These are phyloP conservation scores for Pollenia labialis DNA, from an alignment of 2,888 invertebrate genomes.

Conservation along the genomic window DNA sequence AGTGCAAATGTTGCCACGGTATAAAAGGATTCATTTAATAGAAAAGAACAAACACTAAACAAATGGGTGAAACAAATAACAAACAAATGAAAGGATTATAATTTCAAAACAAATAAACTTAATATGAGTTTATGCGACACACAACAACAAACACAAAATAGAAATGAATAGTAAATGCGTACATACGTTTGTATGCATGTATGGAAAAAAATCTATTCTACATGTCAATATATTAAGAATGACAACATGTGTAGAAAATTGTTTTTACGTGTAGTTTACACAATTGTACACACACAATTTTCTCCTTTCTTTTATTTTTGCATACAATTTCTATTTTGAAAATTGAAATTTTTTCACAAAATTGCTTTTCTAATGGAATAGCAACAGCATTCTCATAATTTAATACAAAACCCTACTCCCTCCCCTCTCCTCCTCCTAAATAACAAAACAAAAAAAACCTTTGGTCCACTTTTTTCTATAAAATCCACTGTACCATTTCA, in stretches of 20 bases:
- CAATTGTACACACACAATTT: constrained; percentile 56
- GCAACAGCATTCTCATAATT: constrained; percentile 38
- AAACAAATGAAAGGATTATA: constrained; percentile 62
- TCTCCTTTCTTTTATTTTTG: constrained; percentile 41
- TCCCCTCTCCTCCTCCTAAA: not conserved
- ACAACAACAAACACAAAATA: constrained; percentile 26
- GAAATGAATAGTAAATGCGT: not conserved
- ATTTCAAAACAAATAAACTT: constrained; percentile 75
- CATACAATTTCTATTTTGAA: constrained; percentile 46
- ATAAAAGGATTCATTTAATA: constrained; percentile 76
- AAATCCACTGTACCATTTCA: not conserved
- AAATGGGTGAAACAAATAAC: constrained; percentile 55
- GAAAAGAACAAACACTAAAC: constrained; percentile 47
- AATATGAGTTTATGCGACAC: constrained; percentile 76
- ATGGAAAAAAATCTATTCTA: constrained; percentile 3
- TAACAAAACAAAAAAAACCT: constrained; percentile 10
- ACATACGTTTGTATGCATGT: not conserved
- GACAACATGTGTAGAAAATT: constrained; percentile 70
- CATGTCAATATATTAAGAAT: constrained; percentile 62
- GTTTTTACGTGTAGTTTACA: constrained; percentile 72
- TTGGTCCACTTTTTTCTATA: not conserved
- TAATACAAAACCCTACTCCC: constrained; percentile 19
- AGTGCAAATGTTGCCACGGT: constrained; percentile 82
- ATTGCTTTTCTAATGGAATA: constrained; percentile 62
- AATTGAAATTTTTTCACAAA: constrained; percentile 61